phyloP scores from a whole-genome alignment of 2,113 vertebrate genomes.

The Tichodroma muraria region DNA sequence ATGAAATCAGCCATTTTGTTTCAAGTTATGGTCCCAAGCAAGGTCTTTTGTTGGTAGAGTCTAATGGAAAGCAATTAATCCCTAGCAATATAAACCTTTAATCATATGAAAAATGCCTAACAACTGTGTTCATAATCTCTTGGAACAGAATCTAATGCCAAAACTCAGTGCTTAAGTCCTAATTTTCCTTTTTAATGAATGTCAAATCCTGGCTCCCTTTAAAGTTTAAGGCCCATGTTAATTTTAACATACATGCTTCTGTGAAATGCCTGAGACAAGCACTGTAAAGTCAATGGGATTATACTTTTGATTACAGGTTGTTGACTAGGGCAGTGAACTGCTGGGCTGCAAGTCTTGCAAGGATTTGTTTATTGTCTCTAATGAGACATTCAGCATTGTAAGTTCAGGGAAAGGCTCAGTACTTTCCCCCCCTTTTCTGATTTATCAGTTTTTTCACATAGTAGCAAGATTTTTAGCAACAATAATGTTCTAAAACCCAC shows the following conservation, averaged over 20 bases:
- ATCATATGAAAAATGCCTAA: conserved; percentile 18
- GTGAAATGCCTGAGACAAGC: not conserved
- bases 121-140: not conserved
- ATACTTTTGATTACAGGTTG: not conserved
- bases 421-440: not conserved
- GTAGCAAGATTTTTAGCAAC: not conserved
- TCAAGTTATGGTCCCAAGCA: not conserved
- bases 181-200: conserved; percentile 2
- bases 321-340: not conserved
- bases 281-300: not conserved
- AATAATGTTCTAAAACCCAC: not conserved
- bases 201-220: not conserved
- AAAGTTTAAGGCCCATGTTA: not conserved
- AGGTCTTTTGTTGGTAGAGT: not conserved
- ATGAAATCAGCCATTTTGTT: not conserved
- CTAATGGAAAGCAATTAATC: not conserved
- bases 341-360: not conserved
- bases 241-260: not conserved
- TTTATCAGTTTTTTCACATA: not conserved
- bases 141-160: not conserved
- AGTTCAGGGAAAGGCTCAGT: not conserved
- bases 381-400: not conserved
- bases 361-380: not conserved
- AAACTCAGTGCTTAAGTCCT: not conserved
- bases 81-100: not conserved